A percentile compares a stretch with the other conserved stretches of the same genome.
Evolutionary conservation across 2,888 invertebrate genomes (phyloP).

Genomic region (Eudemis profundana): DNA sequence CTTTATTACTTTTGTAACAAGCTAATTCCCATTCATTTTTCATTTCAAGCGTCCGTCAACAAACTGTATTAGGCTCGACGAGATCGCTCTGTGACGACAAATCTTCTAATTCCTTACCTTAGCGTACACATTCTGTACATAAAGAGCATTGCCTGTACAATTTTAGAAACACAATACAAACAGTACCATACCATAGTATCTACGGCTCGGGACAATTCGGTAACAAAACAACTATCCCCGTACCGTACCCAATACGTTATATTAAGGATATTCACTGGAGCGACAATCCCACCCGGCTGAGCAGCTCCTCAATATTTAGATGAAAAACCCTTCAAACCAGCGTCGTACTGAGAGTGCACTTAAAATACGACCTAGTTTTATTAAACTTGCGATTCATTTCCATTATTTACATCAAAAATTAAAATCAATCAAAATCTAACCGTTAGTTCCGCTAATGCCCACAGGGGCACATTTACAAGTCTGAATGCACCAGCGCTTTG

Average conservation of each 20-base stretch:
- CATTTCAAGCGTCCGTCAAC: too few relatives aligned
- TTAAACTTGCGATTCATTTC: background rate
- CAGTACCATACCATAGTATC: background rate
- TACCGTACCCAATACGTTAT: slow-evolving; percentile 19
- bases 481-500: too few relatives aligned
- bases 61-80: too few relatives aligned
- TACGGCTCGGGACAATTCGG: background rate
- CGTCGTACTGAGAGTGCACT: background rate
- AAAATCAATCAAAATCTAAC: too few relatives aligned
- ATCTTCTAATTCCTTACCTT: too few relatives aligned
- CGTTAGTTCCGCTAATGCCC: too few relatives aligned
- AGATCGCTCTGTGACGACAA: too few relatives aligned
- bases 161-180: background rate
- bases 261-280: slow-evolving; percentile 23
- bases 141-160: too few relatives aligned
- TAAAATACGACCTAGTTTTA: background rate
- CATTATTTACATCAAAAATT: background rate
- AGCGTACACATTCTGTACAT: too few relatives aligned
- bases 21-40: too few relatives aligned
- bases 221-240: slow-evolving; percentile 21
- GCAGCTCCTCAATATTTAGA: slow-evolving; percentile 28
- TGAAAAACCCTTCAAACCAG: slow-evolving; percentile 22
- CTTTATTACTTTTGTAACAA: too few relatives aligned
- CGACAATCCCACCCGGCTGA: slow-evolving; percentile 24
- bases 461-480: too few relatives aligned